These are phyloP conservation scores for Catostylus mosaicus DNA, from an alignment of 30 jellyfish, hydroid and myxozoan species.

Conservation along the genomic window DNA sequence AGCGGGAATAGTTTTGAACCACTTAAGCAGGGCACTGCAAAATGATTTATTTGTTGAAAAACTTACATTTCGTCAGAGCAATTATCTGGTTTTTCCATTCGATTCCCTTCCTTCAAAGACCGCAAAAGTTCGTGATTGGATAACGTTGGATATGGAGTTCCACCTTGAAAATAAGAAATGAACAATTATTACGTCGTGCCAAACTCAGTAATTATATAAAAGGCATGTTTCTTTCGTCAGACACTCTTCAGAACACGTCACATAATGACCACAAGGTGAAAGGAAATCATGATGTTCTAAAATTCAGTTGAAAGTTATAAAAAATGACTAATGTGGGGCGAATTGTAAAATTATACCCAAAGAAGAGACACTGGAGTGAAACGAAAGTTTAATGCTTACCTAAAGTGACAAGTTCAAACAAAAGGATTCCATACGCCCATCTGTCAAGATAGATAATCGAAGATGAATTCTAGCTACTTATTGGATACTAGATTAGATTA, in stretches of 20 bases:
- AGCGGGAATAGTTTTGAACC: no score
- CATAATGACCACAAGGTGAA: no score
- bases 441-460: conserved; percentile 55
- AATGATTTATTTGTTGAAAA: neutral
- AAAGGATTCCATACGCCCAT: conserved; percentile 84
- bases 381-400: conserved; percentile 49
- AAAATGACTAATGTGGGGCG: neutral
- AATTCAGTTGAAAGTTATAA: no score
- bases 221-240: no score
- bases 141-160: conserved; percentile 26
- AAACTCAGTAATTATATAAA: neutral
- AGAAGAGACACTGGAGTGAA: neutral
- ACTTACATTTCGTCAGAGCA: conserved; percentile 11
- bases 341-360: neutral
- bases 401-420: conserved; percentile 74
- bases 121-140: conserved; percentile 6
- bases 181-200: neutral
- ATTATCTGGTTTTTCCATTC: conserved; percentile 17
- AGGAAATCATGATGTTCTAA: no score
- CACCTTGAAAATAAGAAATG: neutral
- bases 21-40: no score
- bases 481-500: no score
- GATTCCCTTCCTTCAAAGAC: conserved; percentile 13
- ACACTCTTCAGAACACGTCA: no score
- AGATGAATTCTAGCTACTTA: no score